phyloP scores from a whole-genome alignment of 2,888 invertebrate genomes.

The Allygus modestus region DNA sequence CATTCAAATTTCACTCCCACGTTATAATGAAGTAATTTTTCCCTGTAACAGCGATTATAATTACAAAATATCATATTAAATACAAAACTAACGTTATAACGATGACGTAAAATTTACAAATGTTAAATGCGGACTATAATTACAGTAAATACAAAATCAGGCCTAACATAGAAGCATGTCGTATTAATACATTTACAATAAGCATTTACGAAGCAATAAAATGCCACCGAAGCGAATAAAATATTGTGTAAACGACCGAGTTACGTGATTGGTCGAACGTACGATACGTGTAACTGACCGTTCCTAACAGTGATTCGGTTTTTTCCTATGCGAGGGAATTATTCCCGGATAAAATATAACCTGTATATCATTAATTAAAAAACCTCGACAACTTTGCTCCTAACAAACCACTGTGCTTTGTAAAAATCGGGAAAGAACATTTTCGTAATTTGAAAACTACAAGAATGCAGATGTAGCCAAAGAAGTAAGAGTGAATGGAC shows the following conservation, averaged over 20 bases:
- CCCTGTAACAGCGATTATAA: not conserved
- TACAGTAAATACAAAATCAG: slow-evolving; percentile 52
- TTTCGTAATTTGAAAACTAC: too few relatives aligned
- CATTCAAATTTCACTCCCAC: not conserved
- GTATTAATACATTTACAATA: slow-evolving; percentile 10
- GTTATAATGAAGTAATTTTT: not conserved
- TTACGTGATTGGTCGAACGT: too few relatives aligned
- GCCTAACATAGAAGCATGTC: not conserved
- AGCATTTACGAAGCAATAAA: slow-evolving; percentile 13
- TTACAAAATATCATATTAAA: not conserved
- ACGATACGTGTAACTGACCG: too few relatives aligned
- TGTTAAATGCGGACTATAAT: slow-evolving; percentile 44
- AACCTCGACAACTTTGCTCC: too few relatives aligned
- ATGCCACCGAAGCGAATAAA: slow-evolving; percentile 27
- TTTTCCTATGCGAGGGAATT: too few relatives aligned
- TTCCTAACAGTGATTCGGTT: too few relatives aligned
- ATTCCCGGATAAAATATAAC: too few relatives aligned
- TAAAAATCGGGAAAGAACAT: too few relatives aligned
- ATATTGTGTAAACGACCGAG: not conserved
- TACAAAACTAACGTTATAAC: not conserved
- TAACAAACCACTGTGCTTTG: too few relatives aligned
- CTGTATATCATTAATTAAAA: too few relatives aligned
- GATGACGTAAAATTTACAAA: slow-evolving; percentile 13
- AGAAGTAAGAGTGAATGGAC: too few relatives aligned
- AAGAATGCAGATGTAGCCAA: too few relatives aligned